A percentile compares a stretch with the other conserved stretches of the same genome.
phyloP scores from a whole-genome alignment of 1,140 invertebrate genomes.

The Metopolophium dirhodum region DNA sequence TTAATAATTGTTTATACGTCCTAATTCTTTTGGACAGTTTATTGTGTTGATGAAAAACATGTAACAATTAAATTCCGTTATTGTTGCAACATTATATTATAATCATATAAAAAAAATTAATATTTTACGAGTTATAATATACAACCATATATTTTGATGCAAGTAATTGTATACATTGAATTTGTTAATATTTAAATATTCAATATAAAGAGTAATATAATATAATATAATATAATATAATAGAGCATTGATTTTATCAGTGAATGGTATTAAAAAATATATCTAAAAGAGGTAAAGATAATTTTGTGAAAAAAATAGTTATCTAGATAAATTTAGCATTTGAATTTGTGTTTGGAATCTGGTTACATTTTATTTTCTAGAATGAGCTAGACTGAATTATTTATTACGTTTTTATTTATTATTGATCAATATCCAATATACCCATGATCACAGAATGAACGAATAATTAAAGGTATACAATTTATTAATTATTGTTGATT shows the following conservation, averaged over 20 bases:
- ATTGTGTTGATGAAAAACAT: not conserved
- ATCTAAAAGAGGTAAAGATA: too few species aligned
- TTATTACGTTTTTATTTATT: not conserved
- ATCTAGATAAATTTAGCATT: not conserved
- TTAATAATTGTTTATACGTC: not conserved
- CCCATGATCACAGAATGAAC: not conserved
- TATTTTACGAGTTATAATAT: not conserved
- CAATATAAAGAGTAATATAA: not conserved
- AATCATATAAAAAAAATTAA: not conserved
- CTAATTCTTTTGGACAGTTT: not conserved
- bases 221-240: not conserved
- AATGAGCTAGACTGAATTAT: not conserved
- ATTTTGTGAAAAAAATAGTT: not conserved
- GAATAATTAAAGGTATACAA: too few species aligned
- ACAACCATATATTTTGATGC: not conserved
- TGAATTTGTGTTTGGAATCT: not conserved
- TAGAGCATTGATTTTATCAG: too few species aligned
- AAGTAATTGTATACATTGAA: not conserved
- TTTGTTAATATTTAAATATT: not conserved
- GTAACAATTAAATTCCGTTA: not conserved
- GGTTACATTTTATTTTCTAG: not conserved
- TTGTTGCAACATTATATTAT: not conserved
- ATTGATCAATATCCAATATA: not conserved
- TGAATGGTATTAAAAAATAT: too few species aligned
- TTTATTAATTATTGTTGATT: too few species aligned